Base-by-base conservation (phyloP, 2,888 invertebrate genomes). In the Empis livida region DNA sequence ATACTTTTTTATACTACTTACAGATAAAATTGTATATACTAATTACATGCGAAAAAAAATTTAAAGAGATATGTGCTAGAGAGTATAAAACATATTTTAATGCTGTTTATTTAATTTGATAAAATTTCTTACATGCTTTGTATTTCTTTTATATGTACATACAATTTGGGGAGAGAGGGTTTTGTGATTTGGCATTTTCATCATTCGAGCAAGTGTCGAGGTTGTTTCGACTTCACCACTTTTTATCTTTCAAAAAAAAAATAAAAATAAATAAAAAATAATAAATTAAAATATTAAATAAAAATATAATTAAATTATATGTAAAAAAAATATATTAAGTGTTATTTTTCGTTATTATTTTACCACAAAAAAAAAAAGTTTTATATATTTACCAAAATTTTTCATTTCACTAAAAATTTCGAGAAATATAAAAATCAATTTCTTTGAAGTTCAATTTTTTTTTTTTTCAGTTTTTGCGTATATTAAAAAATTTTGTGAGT, bases 161-260 rank as follows among this genome's bases (percentile, higher is more conserved):
- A 20, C 6, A 5, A 20, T 27, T 27, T 8, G 2, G 23, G 9
- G 23, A 9, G 23, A 27, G 23, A 27, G 23, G 23, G 23, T 27
- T 27, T 27, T 27, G 23, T 27, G 23, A 27, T 35, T 39, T 39
- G 11, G 17, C 39, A 41, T 27, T 41, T 41, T 41, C 41, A 41
- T 41, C 41, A 41, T 41, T 41, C 27, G 41, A 41, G 41, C 41
- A 41, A 41, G 41, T 41, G 41, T 41, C 27, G 23, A 23, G 41
- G 41, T 41, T 23, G 41, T 41, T 41, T 41, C 41, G 41, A 41
- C 41, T 41, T 23, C 41, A 17, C 16, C 13, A 40, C 16, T 40
- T 40, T 39, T 16, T 41, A 20, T 41, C 20, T 20, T 38, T 15
- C 38, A 38, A 15, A 16, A 16, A 10, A 23, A 23, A 41, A 41